Percentiles rank a stretch among this genome's conserved stretches.
phyloP scores from a whole-genome alignment of 2,888 invertebrate species.

The Meteorus colon region DNA sequence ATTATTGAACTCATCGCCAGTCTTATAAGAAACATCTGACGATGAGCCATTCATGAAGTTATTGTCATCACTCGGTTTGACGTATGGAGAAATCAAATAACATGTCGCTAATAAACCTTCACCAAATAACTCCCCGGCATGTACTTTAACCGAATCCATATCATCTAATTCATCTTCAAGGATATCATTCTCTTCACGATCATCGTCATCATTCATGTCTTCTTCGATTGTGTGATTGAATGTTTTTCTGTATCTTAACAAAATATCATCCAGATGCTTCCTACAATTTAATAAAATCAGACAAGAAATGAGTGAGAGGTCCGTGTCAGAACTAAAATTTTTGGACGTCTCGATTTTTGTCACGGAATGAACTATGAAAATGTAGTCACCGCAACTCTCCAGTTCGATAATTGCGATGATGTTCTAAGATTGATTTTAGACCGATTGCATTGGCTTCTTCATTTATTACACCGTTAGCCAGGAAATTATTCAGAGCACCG shows the following conservation, averaged over 20 bases:
- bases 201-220: slow-evolving; percentile 61
- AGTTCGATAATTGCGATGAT: slow-evolving; percentile 58
- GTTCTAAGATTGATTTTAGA: slow-evolving; percentile 60
- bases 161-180: slow-evolving; percentile 67
- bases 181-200: slow-evolving; percentile 65
- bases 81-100: slow-evolving; percentile 54
- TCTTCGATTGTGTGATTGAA: slow-evolving; percentile 54
- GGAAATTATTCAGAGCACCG: slow-evolving; percentile 72
- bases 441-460: slow-evolving; percentile 72
- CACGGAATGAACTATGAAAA: neutral
- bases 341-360: neutral
- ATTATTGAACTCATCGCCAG: slow-evolving; percentile 14
- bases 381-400: slow-evolving; percentile 60
- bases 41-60: slow-evolving; percentile 30
- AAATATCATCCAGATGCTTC: slow-evolving; percentile 62
- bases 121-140: slow-evolving; percentile 63
- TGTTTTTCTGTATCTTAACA: slow-evolving; percentile 60
- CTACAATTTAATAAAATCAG: slow-evolving; percentile 47
- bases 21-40: slow-evolving; percentile 24
- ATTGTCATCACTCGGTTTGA: slow-evolving; percentile 16
- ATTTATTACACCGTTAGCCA: slow-evolving; percentile 73
- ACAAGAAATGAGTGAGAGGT: neutral
- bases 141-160: slow-evolving; percentile 64
- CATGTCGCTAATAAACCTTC: slow-evolving; percentile 63
- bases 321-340: neutral